Percentiles rank a stretch among this genome's conserved stretches.
Conservation (phyloP, 1,140 invertebrate genomes). For the Periplaneta americana region DNA sequence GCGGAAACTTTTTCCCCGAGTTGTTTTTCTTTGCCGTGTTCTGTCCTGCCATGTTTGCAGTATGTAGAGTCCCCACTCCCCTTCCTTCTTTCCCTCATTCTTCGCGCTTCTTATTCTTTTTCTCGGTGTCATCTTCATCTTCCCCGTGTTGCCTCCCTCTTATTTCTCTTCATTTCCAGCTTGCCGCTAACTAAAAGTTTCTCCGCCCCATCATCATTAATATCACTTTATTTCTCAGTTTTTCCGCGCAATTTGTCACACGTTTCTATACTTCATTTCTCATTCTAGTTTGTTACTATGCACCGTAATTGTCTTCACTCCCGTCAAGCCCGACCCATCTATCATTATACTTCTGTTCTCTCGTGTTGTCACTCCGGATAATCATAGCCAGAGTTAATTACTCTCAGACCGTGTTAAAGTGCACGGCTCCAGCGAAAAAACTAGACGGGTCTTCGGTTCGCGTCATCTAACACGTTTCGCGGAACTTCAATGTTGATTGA, state of each 20-base stretch:
- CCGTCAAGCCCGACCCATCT: background rate
- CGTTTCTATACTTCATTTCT: constrained; percentile 3
- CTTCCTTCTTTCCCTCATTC: background rate
- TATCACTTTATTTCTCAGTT: constrained; percentile 11
- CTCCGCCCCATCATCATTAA: constrained; percentile 10
- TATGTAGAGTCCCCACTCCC: background rate
- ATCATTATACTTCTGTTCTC: background rate
- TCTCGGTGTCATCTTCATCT: background rate
- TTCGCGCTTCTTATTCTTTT: background rate
- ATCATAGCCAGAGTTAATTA: no score
- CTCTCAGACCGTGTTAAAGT: no score
- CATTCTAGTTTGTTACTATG: background rate
- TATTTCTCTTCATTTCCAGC: constrained; percentile 11
- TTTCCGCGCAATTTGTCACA: constrained; percentile 12
- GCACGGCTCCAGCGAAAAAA: no score
- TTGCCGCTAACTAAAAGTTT: background rate
- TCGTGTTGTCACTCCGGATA: no score
- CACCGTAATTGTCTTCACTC: background rate
- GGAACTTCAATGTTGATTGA: no score
- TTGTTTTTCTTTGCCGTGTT: background rate
- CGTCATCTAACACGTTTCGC: no score
- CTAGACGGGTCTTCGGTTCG: no score
- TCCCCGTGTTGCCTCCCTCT: background rate
- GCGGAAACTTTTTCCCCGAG: background rate
- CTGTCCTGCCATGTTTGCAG: background rate